A percentile compares a stretch with the other conserved stretches of the same genome.
Conservation (phyloP, 1,140 invertebrate species). For the Notospermus geniculatus region DNA sequence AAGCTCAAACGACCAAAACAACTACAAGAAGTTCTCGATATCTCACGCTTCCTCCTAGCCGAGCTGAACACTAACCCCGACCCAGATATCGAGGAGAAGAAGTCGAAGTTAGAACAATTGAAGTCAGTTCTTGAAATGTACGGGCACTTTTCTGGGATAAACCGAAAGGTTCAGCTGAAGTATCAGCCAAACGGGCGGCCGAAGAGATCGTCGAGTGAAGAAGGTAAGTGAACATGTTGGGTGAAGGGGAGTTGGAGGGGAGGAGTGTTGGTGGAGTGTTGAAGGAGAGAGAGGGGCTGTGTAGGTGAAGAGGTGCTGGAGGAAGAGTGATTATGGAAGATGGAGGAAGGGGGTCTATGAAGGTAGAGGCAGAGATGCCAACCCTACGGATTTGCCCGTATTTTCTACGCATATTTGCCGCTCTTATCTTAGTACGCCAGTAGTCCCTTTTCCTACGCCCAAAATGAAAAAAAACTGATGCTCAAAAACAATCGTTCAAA, state of each 20-base stretch:
- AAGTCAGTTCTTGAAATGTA: conserved; percentile 99
- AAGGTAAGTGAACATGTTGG: conserved; percentile 80
- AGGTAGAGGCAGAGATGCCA: no score
- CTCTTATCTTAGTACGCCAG: no score
- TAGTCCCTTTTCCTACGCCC: no score
- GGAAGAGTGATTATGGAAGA: no score
- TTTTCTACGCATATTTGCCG: no score
- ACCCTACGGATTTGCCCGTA: no score
- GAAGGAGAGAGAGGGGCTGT: no score
- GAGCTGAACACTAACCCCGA: conserved; percentile 85
- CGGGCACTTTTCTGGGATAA: conserved; percentile 99
- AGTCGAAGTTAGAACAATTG: conserved; percentile 94
- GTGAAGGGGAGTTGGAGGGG: neutral
- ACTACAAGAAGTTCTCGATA: conserved; percentile 95
- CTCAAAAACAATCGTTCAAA: no score
- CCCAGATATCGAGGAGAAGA: conserved; percentile 81
- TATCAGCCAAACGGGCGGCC: conserved; percentile 95
- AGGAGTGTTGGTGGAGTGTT: conserved; percentile 35
- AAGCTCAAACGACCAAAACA: conserved; percentile 95
- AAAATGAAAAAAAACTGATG: no score
- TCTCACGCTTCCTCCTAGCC: conserved; percentile 79
- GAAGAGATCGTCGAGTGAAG: conserved; percentile 89
- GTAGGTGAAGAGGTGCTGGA: no score
- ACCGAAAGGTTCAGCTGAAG: conserved; percentile 99
- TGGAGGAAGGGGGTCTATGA: no score